Percentiles rank a stretch among this genome's conserved stretches.
Evolutionary conservation across 2,888 invertebrate species (phyloP).

Genomic region (Bugulina stolonifera): DNA sequence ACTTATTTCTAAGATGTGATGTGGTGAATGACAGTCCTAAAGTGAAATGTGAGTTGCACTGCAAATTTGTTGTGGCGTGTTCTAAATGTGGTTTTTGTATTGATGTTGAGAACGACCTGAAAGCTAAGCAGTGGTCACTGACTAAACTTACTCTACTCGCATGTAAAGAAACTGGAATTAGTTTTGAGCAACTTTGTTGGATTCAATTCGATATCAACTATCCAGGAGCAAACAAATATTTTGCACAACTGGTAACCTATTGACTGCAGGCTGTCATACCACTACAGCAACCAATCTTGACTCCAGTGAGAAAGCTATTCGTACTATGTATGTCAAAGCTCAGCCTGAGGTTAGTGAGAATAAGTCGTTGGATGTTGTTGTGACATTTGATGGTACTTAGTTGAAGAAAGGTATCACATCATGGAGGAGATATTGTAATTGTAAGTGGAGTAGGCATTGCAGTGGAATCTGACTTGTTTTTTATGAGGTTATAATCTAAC

Average conservation of each 20-base stretch:
- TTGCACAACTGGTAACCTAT: background rate
- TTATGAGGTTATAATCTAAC: background rate
- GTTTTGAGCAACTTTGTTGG: too few relatives aligned
- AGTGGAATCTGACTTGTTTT: background rate
- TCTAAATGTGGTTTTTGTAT: too few relatives aligned
- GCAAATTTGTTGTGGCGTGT: too few relatives aligned
- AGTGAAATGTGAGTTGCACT: too few relatives aligned
- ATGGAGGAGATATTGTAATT: background rate
- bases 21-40: too few relatives aligned
- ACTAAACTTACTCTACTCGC: background rate
- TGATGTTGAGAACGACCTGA: background rate
- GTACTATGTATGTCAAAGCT: background rate
- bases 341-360: background rate
- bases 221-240: background rate
- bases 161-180: background rate
- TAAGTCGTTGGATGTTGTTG: background rate
- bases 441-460: too few relatives aligned
- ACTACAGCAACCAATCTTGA: background rate
- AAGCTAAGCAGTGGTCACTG: background rate
- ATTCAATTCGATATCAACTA: too few relatives aligned
- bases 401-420: background rate
- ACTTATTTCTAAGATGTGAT: too few relatives aligned
- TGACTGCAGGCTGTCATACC: background rate
- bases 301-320: background rate
- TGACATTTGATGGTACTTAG: constrained; percentile 4